phyloP scores from a whole-genome alignment of 2,888 invertebrate genomes.

The Cataglyphis livida region DNA sequence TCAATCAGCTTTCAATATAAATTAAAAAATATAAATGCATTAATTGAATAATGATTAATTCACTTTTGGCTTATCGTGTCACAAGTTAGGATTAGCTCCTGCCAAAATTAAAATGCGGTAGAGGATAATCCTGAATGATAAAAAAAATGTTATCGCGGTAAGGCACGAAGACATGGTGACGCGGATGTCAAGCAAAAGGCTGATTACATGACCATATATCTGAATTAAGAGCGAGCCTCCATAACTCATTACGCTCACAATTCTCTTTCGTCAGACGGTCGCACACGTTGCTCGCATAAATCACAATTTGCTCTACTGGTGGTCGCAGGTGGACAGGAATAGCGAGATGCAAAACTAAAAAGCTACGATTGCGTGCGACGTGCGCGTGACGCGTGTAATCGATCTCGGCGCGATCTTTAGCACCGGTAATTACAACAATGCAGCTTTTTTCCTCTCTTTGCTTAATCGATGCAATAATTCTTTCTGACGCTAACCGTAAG shows the following conservation, averaged over 20 bases:
- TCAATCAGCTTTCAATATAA: background rate
- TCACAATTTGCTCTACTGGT: conserved; percentile 72
- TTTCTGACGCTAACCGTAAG: background rate
- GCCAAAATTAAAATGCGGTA: conserved; percentile 14
- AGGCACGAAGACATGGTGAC: conserved; percentile 37
- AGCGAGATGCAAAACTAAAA: conserved; percentile 60
- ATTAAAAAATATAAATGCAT: background rate
- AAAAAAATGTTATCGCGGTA: conserved; percentile 23
- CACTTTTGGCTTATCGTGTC: background rate
- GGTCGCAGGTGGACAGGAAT: conserved; percentile 66
- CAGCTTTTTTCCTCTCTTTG: background rate
- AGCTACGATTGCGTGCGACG: conserved; percentile 44
- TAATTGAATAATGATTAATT: conserved; percentile 8
- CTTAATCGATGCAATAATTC: conserved; percentile 24
- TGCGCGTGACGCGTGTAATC: conserved; percentile 57
- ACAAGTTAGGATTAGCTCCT: conserved; percentile 35
- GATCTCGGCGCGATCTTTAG: conserved; percentile 52
- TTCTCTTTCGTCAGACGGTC: conserved; percentile 73
- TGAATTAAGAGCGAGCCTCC: conserved; percentile 68
- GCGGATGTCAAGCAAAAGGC: conserved; percentile 54
- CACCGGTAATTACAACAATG: conserved; percentile 43
- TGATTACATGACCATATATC: conserved; percentile 74
- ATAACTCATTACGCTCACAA: conserved; percentile 73
- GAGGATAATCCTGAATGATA: conserved; percentile 9
- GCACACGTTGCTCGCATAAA: conserved; percentile 66